phyloP scores from a whole-genome alignment of 1,140 invertebrate genomes.

The Phymastichus coffea region DNA sequence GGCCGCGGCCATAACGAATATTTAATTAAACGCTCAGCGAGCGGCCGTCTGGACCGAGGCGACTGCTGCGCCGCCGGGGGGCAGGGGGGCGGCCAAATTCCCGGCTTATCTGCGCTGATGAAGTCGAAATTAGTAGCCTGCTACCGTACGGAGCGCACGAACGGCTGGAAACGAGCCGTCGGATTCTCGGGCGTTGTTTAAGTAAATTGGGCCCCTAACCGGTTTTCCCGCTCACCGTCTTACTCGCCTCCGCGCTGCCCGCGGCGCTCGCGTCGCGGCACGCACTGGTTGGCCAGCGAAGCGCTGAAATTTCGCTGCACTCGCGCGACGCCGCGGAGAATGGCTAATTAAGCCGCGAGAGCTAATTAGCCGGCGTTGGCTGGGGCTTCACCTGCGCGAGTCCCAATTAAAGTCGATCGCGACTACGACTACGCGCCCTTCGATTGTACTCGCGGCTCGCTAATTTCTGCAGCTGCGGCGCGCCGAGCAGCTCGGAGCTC shows the following conservation, averaged over 20 bases:
- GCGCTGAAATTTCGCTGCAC: conserved; percentile 21
- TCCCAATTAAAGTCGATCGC: too few species aligned
- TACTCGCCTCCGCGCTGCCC: conserved; percentile 39
- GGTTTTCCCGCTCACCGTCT: conserved; percentile 57
- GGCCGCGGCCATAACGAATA: too few species aligned
- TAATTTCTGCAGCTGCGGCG: too few species aligned
- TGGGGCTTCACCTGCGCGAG: too few species aligned
- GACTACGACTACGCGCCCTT: too few species aligned
- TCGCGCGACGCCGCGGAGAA: conserved; percentile 17
- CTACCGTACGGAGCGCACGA: conserved; percentile 46
- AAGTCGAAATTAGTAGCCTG: conserved; percentile 55
- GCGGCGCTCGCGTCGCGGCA: too few species aligned
- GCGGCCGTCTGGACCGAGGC: background rate
- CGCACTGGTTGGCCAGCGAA: background rate
- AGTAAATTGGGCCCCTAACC: conserved; percentile 57
- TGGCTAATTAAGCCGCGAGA: too few species aligned
- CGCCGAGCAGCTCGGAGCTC: too few species aligned
- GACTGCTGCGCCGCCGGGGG: background rate
- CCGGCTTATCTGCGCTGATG: conserved; percentile 51
- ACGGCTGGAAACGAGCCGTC: conserved; percentile 34
- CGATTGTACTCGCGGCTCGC: too few species aligned
- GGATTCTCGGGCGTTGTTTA: conserved; percentile 57
- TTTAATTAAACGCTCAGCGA: too few species aligned
- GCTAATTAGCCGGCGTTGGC: too few species aligned
- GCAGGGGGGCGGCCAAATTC: conserved; percentile 48